Base-by-base conservation (phyloP, 2,113 vertebrate genomes). In the Phyllostomus hastatus region DNA sequence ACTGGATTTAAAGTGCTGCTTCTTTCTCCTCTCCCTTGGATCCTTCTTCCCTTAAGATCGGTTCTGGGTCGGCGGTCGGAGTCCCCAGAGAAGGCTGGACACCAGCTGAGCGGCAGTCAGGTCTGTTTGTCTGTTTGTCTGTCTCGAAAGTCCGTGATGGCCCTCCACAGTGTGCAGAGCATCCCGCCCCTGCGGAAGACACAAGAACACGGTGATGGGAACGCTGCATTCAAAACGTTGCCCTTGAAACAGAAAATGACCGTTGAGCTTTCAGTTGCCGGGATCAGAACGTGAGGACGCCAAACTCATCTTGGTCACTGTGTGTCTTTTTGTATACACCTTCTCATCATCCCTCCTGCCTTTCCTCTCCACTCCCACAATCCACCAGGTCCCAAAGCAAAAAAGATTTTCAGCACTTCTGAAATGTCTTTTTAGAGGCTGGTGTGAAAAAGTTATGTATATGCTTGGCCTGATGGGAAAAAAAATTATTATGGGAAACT, bases 121-220 rank as follows among this genome's bases (percentile, higher is more conserved):
- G 96, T 99, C 99, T 99, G 97, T 80, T 78, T 52, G 48, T 52
- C 75, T n/a, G 48, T 78, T 1, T 98, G 99, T 90, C 99, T 99
- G 97, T 99, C 98, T 96, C 99, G 98, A 94, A 99, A 98, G 97
- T 99, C 99, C 46, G 97, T 98, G 98, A 99, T 99, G 96, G 99
- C 99, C 97, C 99, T 99, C 99, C 99, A 99, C 57, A 99, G 98
- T 0, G 99, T 99, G 97, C 99, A 99, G 69, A 99, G 98, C 97
- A 99, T 99, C 93, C 99, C 99, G 64, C 99, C 99, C 98, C 99
- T 99, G 98, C 72, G 15, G 95, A 98, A 93, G 86, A 95, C 79
- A 96, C 22, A 84, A 87, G 66, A 50, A 85, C 73, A 46, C 0
- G 5, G 46, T 57, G 80, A 93, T 31, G 50, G 78, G 73, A 28